A percentile compares a stretch with the other conserved stretches of the same genome.
These are phyloP conservation scores for Sphaeramia orbicularis DNA, from an alignment of 2,797 vertebrate species.

Conservation along the genomic window DNA sequence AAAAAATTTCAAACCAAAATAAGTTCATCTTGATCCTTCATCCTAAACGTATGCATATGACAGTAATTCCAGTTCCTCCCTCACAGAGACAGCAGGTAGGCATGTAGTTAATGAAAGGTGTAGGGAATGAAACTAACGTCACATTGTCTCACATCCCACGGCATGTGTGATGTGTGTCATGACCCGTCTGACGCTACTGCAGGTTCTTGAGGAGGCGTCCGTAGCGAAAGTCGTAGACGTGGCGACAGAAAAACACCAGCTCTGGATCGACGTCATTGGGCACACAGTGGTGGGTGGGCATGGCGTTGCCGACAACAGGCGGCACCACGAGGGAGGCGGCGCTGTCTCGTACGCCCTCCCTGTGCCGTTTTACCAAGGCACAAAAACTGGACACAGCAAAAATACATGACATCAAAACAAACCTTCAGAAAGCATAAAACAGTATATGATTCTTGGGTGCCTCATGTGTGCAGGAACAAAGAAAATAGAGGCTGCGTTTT, in stretches of 20 bases:
- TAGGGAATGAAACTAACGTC: constrained; percentile 31
- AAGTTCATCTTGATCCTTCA: constrained; percentile 43
- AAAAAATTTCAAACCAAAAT: constrained; percentile 51
- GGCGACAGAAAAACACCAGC: constrained; percentile 97
- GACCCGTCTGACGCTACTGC: constrained; percentile 85
- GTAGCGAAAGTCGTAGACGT: constrained; percentile 98
- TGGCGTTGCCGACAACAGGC: constrained; percentile 90
- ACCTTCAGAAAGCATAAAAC: neutral
- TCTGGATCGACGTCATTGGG: constrained; percentile 94
- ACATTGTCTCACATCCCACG: constrained; percentile 25
- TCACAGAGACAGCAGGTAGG: constrained; percentile 54
- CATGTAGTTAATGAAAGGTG: constrained; percentile 37
- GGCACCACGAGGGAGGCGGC: constrained; percentile 89
- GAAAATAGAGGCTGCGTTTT: neutral
- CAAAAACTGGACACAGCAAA: constrained; percentile 90
- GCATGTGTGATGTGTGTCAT: neutral
- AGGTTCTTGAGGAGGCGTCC: constrained; percentile 99
- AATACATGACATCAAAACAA: constrained; percentile 10
- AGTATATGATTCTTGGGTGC: neutral
- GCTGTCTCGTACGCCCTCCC: constrained; percentile 90
- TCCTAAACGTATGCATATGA: constrained; percentile 20
- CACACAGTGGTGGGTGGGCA: constrained; percentile 95
- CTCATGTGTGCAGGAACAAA: constrained; percentile 11
- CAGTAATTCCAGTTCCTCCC: constrained; percentile 34
- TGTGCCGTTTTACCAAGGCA: constrained; percentile 97